Conservation (phyloP, 2,888 invertebrate species). For the Autographa pulchrina region DNA sequence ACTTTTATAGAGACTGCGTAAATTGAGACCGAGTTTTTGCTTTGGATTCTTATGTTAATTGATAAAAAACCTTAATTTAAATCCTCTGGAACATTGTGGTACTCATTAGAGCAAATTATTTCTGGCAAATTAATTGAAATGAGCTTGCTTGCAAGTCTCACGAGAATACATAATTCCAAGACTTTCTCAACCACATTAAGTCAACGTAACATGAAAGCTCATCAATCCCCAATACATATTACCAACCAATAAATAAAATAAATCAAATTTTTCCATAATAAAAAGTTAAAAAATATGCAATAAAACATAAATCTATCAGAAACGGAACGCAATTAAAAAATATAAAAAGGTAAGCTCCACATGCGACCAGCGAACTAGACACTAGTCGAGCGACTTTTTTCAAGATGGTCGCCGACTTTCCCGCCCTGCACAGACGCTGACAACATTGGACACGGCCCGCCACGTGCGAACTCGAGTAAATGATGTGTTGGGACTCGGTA, state of each 20-base stretch:
- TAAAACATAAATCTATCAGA: slow-evolving; percentile 57
- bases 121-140: too few species aligned
- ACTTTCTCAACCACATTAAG: slow-evolving; percentile 31
- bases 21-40: neutral
- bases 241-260: slow-evolving; percentile 51
- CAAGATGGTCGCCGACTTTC: slow-evolving; percentile 79
- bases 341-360: slow-evolving; percentile 56
- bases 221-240: slow-evolving; percentile 46
- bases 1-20: slow-evolving; percentile 20
- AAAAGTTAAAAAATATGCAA: slow-evolving; percentile 47
- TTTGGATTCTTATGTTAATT: slow-evolving; percentile 8
- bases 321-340: slow-evolving; percentile 64
- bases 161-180: slow-evolving; percentile 29
- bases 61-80: neutral
- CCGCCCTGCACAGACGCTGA: slow-evolving; percentile 73
- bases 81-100: neutral
- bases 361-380: slow-evolving; percentile 60
- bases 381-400: slow-evolving; percentile 78
- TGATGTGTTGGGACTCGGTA: slow-evolving; percentile 63
- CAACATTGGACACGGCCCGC: slow-evolving; percentile 72
- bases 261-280: slow-evolving; percentile 45
- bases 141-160: neutral
- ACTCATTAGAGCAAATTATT: neutral
- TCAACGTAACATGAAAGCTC: slow-evolving; percentile 35
- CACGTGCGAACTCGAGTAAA: slow-evolving; percentile 77